Evolutionary conservation across 2,797 vertebrate genomes (phyloP), one percentile per base, ranked within the genome.

Genomic region (Eutrigla gurnardus): DNA sequence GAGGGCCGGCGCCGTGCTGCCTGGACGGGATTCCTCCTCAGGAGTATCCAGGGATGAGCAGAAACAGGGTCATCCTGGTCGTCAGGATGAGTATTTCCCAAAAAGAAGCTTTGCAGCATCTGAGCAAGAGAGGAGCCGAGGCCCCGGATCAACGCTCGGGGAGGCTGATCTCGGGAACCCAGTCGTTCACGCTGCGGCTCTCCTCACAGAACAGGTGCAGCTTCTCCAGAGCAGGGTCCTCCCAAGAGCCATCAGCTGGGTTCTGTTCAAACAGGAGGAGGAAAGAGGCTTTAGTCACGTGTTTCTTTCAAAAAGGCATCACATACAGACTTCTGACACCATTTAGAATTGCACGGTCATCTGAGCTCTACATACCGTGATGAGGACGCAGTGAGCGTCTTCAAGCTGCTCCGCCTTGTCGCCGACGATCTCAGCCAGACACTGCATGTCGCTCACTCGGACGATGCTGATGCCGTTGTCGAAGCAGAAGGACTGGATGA

Each of bases 401-500:
- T 96, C 95, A 0, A 86, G 85, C 65, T 88, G 82, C 55, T 65
- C 89, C 0, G 86, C 92, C 36, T 95, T 95, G n/a, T 92, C 88
- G 0, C 95, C 95, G n/a, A 97, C 91, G 4, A 98, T 92, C 42
- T 94, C 92, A 0, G 94, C 95, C 84, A 98, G 93, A 46, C 95
- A 94, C 80, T 95, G 94, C 75, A 94, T 89, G 75, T 97, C 96
- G 54, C 94, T 96, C 82, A 98, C 96, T 9, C 97, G 86, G 66
- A 98, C 97, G 3, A 98, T 97, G 89, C 97, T 97, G 54, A 99
- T 98, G 89, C 96, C 96, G 64, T 99, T 99, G 90, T 98, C 97
- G 10, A 98, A 98, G 88, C 97, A 99, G 91, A 99, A 99, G 5
- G 97, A 97, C 89, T 99, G 98, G 90, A 99, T 98, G 71, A 98